Evolutionary conservation across 2,888 invertebrate species (phyloP).

Genomic region (Thymelicus lineola): DNA sequence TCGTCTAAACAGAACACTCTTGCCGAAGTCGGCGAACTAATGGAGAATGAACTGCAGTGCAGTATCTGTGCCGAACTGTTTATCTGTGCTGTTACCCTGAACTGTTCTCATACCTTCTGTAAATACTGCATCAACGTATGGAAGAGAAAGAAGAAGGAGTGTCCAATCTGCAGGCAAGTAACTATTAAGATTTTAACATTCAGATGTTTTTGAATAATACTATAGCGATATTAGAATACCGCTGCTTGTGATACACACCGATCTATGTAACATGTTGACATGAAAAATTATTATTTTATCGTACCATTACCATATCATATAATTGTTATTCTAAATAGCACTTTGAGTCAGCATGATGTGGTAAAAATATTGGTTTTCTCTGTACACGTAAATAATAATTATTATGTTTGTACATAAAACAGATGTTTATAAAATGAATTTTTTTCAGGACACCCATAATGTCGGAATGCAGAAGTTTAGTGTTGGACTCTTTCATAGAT

Average conservation of each 20-base stretch:
- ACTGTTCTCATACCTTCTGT: conserved; percentile 92
- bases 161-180: conserved; percentile 88
- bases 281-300: no score
- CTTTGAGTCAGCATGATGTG: not conserved
- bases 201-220: no score
- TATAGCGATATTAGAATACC: no score
- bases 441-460: conserved; percentile 64
- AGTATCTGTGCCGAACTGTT: conserved; percentile 91
- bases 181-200: no score
- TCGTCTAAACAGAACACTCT: conserved; percentile 58
- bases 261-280: no score
- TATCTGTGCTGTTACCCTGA: conserved; percentile 88
- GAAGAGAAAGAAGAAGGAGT: conserved; percentile 88
- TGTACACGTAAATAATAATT: no score
- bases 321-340: no score
- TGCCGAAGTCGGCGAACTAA: conserved; percentile 79
- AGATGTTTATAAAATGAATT: not conserved
- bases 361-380: not conserved
- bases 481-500: conserved; percentile 90
- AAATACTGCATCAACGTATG: conserved; percentile 88
- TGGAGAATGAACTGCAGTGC: conserved; percentile 90
- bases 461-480: conserved; percentile 85
- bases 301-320: no score
- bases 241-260: no score
- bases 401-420: no score